Conservation (phyloP, 2,113 vertebrate species). For the Sciurus niger region DNA sequence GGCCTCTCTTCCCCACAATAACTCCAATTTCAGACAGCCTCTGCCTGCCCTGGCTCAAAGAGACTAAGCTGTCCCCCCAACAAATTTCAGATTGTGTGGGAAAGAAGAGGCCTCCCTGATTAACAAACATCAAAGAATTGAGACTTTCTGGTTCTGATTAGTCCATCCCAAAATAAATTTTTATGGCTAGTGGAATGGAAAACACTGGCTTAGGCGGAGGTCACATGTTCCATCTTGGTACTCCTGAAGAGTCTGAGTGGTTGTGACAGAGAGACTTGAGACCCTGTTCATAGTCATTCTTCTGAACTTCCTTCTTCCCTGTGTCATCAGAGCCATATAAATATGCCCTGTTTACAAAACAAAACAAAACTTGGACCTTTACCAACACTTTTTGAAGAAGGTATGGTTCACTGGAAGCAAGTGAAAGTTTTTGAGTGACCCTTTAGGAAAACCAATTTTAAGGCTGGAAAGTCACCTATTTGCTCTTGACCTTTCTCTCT, state of each 20-base stretch:
- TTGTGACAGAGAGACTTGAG: too few relatives aligned
- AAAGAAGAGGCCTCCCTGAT: background rate
- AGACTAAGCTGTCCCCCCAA: background rate
- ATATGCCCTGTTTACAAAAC: background rate
- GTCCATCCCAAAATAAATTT: background rate
- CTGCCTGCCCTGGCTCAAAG: background rate
- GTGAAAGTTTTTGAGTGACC: background rate
- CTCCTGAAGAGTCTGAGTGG: background rate
- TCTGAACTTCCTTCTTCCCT: background rate
- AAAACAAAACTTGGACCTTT: background rate
- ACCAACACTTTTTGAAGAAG: background rate
- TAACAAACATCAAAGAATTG: background rate
- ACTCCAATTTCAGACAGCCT: background rate
- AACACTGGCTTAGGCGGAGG: too few relatives aligned
- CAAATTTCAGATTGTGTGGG: too few relatives aligned
- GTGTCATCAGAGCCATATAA: background rate
- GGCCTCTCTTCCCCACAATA: background rate
- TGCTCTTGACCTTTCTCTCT: background rate
- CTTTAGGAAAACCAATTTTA: background rate
- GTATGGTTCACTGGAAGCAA: background rate
- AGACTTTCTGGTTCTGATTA: background rate
- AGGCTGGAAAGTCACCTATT: background rate
- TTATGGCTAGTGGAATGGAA: background rate
- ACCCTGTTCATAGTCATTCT: background rate
- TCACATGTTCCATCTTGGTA: background rate